Evolutionary conservation across 2,113 vertebrate genomes (phyloP), one percentile per base, ranked within the genome.

Genomic region (Canis aureus): DNA sequence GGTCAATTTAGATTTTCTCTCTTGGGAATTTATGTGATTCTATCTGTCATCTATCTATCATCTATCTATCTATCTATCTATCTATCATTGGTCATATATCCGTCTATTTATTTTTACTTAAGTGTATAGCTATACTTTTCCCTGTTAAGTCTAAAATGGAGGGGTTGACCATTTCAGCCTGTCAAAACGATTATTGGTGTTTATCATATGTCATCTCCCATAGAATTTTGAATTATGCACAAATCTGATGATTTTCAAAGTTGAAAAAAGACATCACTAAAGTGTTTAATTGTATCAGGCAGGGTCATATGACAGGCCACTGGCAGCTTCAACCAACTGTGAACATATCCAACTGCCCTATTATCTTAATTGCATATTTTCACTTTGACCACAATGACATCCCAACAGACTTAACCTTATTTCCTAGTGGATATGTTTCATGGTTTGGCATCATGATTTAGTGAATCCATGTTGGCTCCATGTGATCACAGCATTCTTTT

Each of bases 401-500:
- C 67, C 90, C 16, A 62, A 43, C 2, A 73, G 74, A 79, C 62
- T 80, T 90, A 66, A 38, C 29, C 80, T 90, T 43, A 32, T 73
- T 97, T 96, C 67, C 35, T 76, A 55, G 60, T 86, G 38, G 38
- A 69, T 62, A 12, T 5, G 32, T 74, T 86, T 84, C 84, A 55
- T 88, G 57, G 53, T 80, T 97, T 96, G 86, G 23, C 62, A 66
- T 43, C 4, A 43, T 22, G n/a, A 94, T 55, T 92, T 53, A 32
- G 66, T 87, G 83, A 73, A 79, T 62, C 78, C n/a, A 29, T 22
- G 23, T 55, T 92, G 64, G 59, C 64, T 88, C 32, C 74, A 74
- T 83, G 29, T 82, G 86, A 80, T 86, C 80, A 88, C 3, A 69
- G 15, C 25, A 95, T 95, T 96, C 64, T 94, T 97, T 94, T 90